These are phyloP conservation scores for Leptopilina drosophilae DNA, from an alignment of 2,888 invertebrate species.

Conservation along the genomic window DNA sequence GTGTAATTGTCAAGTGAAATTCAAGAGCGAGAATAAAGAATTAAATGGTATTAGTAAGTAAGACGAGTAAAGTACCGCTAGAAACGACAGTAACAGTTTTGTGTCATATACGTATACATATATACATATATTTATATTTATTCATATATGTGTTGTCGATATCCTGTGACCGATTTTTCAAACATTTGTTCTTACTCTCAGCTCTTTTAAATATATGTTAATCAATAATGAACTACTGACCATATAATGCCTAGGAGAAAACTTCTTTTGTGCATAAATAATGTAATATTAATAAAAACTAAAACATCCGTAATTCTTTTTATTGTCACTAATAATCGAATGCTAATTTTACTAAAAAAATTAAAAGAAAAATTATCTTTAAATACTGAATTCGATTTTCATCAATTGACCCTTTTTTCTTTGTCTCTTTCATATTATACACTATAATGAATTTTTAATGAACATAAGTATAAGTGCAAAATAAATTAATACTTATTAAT, in stretches of 20 bases:
- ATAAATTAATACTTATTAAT: too few species aligned
- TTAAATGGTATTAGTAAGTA: conserved; percentile 39
- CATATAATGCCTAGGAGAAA: too few species aligned
- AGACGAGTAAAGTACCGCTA: conserved; percentile 51
- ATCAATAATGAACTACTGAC: conserved; percentile 21
- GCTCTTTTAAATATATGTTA: conserved; percentile 9
- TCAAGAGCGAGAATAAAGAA: conserved; percentile 9
- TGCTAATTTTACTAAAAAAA: too few species aligned
- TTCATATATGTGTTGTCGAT: conserved; percentile 30
- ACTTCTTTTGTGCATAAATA: not conserved
- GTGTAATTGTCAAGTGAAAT: conserved; percentile 12
- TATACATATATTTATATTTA: too few species aligned
- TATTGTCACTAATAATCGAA: too few species aligned
- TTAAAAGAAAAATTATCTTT: too few species aligned
- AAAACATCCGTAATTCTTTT: too few species aligned
- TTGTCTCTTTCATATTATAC: too few species aligned
- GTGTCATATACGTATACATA: conserved; percentile 47
- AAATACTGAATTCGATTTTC: too few species aligned
- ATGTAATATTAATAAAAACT: not conserved
- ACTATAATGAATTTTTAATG: too few species aligned
- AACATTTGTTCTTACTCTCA: conserved; percentile 23
- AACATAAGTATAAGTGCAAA: too few species aligned
- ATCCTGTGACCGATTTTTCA: conserved; percentile 40
- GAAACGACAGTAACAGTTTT: conserved; percentile 53
- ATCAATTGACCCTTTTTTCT: too few species aligned